phyloP scores from a whole-genome alignment of 2,797 vertebrate genomes.

The Lagorchestes hirsutus region DNA sequence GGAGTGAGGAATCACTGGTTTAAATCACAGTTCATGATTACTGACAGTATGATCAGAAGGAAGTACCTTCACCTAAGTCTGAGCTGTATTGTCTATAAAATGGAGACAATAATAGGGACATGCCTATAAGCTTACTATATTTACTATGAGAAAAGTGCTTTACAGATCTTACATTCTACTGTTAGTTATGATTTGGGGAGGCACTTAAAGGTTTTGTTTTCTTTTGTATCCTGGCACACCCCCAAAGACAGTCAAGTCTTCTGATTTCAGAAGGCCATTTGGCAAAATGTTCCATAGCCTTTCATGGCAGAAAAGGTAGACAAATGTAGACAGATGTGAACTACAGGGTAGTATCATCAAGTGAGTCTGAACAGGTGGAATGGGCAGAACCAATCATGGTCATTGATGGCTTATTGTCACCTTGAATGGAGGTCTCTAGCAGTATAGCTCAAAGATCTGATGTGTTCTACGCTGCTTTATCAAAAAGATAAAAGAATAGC shows the following conservation, averaged over 20 bases:
- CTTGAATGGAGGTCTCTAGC: not conserved
- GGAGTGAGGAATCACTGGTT: too few species aligned
- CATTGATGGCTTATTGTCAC: not conserved
- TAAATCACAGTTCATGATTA: too few species aligned
- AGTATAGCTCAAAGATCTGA: not conserved
- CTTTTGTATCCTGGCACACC: not conserved
- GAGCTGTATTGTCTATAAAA: too few species aligned
- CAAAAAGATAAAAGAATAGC: not conserved
- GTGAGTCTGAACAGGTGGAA: not conserved
- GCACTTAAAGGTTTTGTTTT: not conserved
- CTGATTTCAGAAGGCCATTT: not conserved
- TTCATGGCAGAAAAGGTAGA: not conserved
- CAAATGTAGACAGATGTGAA: not conserved
- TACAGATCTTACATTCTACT: not conserved
- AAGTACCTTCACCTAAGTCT: too few species aligned
- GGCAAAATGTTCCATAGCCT: not conserved
- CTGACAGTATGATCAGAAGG: too few species aligned
- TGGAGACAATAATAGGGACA: too few species aligned
- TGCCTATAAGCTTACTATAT: too few species aligned
- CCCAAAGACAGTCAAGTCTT: not conserved
- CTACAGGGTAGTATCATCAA: not conserved
- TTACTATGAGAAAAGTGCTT: not conserved
- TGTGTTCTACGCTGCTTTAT: not conserved
- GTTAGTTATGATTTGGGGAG: not conserved
- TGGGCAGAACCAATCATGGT: not conserved